phyloP scores from a whole-genome alignment of 2,113 vertebrate genomes.

The Stegostoma tigrinum region DNA sequence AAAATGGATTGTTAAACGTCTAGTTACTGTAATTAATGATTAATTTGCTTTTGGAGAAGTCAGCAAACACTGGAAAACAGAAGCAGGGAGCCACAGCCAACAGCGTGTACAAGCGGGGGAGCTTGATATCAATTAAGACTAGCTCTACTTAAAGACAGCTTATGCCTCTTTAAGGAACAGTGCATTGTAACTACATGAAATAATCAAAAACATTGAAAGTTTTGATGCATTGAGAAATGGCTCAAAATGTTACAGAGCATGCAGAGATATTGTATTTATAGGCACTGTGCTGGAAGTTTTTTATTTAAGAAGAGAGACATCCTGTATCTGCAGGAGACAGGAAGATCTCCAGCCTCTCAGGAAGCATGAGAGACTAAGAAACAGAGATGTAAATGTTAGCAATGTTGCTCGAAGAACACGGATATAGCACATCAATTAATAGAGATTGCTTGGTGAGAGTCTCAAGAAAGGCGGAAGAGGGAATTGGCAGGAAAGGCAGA shows the following conservation, averaged over 20 bases:
- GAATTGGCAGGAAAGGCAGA: too few species aligned
- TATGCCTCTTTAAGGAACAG: not conserved
- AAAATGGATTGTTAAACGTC: not conserved
- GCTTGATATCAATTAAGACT: not conserved
- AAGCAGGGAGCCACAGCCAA: not conserved
- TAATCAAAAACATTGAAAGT: too few species aligned
- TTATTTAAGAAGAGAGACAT: not conserved
- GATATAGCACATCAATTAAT: not conserved
- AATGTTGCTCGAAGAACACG: not conserved
- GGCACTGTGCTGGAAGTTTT: not conserved
- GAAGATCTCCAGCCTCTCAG: not conserved
- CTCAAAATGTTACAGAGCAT: not conserved
- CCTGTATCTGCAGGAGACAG: not conserved
- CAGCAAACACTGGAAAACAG: not conserved
- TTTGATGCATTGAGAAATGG: not conserved
- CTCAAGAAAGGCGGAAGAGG: too few species aligned
- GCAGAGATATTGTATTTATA: not conserved
- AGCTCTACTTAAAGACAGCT: not conserved
- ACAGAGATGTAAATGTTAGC: not conserved
- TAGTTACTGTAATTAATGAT: not conserved
- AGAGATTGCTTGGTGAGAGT: too few species aligned
- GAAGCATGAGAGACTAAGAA: not conserved
- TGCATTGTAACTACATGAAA: not conserved
- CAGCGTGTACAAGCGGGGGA: not conserved
- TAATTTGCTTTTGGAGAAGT: not conserved